Conservation (phyloP, 1,140 invertebrate species). For the Ceratosolen fusciceps region DNA sequence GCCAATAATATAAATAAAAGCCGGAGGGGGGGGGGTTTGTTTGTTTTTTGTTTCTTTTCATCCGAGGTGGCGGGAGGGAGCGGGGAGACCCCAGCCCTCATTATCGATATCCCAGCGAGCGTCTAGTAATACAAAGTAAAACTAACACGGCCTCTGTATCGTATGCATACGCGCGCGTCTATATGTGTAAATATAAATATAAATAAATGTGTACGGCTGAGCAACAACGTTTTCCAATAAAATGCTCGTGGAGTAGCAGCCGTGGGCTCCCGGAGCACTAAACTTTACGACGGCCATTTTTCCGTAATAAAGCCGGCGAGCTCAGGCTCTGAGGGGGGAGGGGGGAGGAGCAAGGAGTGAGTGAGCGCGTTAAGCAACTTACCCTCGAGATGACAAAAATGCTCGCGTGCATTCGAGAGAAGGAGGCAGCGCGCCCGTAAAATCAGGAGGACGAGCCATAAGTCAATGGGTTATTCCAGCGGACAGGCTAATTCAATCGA, state of each 20-base stretch:
- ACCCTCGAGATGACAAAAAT: background rate
- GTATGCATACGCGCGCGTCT: too few relatives aligned
- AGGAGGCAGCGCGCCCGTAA: background rate
- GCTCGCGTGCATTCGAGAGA: background rate
- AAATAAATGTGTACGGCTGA: background rate
- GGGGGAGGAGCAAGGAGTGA: too few relatives aligned
- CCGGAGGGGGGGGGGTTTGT: too few relatives aligned
- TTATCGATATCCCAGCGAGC: too few relatives aligned
- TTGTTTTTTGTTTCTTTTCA: too few relatives aligned
- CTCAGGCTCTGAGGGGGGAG: too few relatives aligned
- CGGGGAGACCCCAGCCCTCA: too few relatives aligned
- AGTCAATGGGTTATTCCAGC: background rate
- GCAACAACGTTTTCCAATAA: background rate
- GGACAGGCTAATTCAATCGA: constrained; percentile 17
- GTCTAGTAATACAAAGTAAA: background rate
- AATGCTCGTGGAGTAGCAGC: too few relatives aligned
- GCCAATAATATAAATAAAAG: too few relatives aligned
- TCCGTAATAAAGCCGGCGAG: background rate
- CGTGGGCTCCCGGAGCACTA: background rate
- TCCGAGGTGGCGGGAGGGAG: too few relatives aligned
- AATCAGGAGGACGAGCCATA: background rate
- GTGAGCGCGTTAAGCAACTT: too few relatives aligned
- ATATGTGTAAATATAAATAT: too few relatives aligned
- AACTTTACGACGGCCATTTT: background rate
- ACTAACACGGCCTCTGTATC: background rate